phyloP scores from a whole-genome alignment of 2,113 vertebrate genomes.

The Marcusenius ussheri region DNA sequence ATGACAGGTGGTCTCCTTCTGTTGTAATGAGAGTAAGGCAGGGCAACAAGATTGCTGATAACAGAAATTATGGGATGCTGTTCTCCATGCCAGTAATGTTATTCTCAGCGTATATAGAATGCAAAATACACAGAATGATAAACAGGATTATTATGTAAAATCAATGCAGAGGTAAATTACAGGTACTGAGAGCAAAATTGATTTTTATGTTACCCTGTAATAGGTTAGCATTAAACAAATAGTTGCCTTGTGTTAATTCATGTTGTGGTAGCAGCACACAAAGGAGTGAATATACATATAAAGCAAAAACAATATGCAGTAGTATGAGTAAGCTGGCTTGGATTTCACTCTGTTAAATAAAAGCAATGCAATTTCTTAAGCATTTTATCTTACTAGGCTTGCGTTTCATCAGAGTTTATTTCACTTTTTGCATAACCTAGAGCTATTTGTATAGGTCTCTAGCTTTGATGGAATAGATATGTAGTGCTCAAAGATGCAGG shows the following conservation, averaged over 20 bases:
- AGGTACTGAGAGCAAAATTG: conserved; percentile 3
- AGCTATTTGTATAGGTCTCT: not conserved
- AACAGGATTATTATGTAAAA: not conserved
- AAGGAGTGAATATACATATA: not conserved
- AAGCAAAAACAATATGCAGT: not conserved
- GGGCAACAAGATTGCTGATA: not conserved
- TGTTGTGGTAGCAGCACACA: conserved; percentile 1
- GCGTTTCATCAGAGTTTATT: not conserved
- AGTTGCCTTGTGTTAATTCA: conserved; percentile 10
- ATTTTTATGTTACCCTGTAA: conserved; percentile 15
- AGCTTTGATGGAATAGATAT: not conserved
- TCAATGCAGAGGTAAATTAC: conserved; percentile 15
- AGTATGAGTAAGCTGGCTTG: not conserved
- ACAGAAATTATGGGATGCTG: not conserved
- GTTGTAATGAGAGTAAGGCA: not conserved
- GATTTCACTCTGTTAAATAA: not conserved
- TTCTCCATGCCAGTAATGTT: not conserved
- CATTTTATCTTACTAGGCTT: not conserved
- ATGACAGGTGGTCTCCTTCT: not conserved
- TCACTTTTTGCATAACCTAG: not conserved
- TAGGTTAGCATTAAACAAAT: conserved; percentile 17
- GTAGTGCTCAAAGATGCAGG: not conserved
- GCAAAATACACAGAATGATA: not conserved
- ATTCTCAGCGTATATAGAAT: not conserved
- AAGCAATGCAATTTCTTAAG: not conserved